phyloP scores from a whole-genome alignment of 2,797 vertebrate genomes.

The Scolopax rusticola region DNA sequence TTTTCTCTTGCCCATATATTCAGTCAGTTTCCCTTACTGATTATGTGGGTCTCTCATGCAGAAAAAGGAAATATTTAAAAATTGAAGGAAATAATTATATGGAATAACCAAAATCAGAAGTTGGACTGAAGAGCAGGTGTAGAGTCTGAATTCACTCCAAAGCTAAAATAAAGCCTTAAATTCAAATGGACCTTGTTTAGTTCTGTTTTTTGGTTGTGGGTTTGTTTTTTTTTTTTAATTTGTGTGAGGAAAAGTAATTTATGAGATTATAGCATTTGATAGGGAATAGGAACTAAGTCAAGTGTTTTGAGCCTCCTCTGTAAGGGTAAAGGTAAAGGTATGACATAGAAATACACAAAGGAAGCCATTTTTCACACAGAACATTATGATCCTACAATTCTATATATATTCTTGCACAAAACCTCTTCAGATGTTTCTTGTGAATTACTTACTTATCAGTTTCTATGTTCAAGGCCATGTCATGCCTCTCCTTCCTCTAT shows the following conservation, averaged over 20 bases:
- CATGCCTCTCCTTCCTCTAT: background rate
- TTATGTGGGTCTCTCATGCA: background rate
- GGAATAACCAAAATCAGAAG: background rate
- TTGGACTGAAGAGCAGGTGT: background rate
- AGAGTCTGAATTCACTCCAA: background rate
- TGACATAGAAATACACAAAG: background rate
- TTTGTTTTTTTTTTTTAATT: background rate
- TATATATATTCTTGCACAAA: background rate
- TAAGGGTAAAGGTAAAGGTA: background rate
- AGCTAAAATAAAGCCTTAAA: background rate
- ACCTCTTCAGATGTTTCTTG: background rate
- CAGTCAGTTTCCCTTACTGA: background rate
- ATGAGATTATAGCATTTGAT: background rate
- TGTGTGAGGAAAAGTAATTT: background rate
- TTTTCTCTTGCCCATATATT: background rate
- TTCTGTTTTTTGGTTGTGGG: background rate
- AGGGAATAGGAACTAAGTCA: background rate
- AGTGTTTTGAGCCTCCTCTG: background rate
- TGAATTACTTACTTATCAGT: background rate
- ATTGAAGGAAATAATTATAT: background rate
- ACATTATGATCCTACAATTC: background rate
- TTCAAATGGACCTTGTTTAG: background rate
- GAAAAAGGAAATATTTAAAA: constrained; percentile 13
- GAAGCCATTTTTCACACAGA: background rate
- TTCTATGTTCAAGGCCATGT: background rate